phyloP scores from a whole-genome alignment of 2,888 invertebrate genomes.

The Ophioninae sp. region DNA sequence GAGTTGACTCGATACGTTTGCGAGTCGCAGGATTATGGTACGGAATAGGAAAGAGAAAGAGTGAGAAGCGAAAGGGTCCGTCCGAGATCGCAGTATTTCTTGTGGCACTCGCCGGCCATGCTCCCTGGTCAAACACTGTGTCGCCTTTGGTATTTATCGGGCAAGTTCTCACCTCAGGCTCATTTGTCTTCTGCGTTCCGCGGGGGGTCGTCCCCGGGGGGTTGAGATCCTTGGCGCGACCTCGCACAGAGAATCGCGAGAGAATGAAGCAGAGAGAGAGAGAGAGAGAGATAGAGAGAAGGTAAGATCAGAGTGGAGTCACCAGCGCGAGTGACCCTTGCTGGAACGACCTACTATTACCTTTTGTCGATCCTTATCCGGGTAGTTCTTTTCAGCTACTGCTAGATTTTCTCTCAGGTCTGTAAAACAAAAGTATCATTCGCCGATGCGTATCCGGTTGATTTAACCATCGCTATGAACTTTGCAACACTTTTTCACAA shows the following conservation, averaged over 20 bases:
- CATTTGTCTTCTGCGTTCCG: slow-evolving; percentile 80
- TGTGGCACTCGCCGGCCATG: slow-evolving; percentile 72
- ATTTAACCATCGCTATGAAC: neutral
- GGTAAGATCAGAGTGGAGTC: slow-evolving; percentile 23
- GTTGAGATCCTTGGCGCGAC: slow-evolving; percentile 55
- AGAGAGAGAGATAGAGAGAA: slow-evolving; percentile 28
- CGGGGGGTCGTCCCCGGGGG: slow-evolving; percentile 65
- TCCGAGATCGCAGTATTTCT: slow-evolving; percentile 77
- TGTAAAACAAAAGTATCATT: neutral
- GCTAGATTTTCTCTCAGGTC: neutral
- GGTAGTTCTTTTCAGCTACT: slow-evolving; percentile 13
- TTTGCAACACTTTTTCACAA: neutral
- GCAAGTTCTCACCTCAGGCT: slow-evolving; percentile 81
- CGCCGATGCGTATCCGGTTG: neutral
- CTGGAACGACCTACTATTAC: slow-evolving; percentile 42
- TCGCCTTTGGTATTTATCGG: slow-evolving; percentile 81
- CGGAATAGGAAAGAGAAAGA: slow-evolving; percentile 33
- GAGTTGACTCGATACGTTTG: neutral
- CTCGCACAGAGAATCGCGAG: slow-evolving; percentile 28
- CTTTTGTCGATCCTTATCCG: slow-evolving; percentile 24
- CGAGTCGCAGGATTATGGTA: slow-evolving; percentile 22
- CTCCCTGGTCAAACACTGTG: slow-evolving; percentile 80
- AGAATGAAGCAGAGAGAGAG: slow-evolving; percentile 16
- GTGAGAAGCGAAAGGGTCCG: slow-evolving; percentile 60
- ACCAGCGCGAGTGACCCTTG: slow-evolving; percentile 45